Evolutionary conservation across 1,140 invertebrate species (phyloP), one percentile per base, ranked within the genome.

Genomic region (Drosophila ironensis): DNA sequence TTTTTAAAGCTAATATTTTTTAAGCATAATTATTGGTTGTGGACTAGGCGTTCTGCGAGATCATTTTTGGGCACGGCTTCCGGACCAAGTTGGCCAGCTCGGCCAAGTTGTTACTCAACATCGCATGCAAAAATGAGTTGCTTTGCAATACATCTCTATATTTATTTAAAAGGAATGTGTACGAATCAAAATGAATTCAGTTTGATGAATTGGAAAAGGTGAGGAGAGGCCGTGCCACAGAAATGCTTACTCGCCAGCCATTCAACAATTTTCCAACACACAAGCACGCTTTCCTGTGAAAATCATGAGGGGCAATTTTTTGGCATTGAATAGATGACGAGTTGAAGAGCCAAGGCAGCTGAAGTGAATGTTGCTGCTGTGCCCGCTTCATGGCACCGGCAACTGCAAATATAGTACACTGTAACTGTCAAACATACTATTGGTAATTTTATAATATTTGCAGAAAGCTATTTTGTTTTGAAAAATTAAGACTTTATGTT

Each of bases 1-100:
- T 84, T 82, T 82, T 82, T 78, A 69, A 78, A 84, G 78, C 70
- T 67, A 52, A 84, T 84, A 82, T 82, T 82, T 82, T 84, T 82
- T 77, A 61, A 59, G 67, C 61, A 81, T 76, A 81, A 81, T 81
- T 82, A 81, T 57, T 54, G 54, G 46, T 56, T 57, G 48, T 8
- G 27, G 24, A 25, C 38, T 48, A 16, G 30, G 20, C 44, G 54
- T 78, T 77, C 73, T 76, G 72, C 27, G 25, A 37, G 54, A 51
- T 66, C 48, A n/a, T n/a, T 71, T 68, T 81, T 81, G 77, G 77
- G 77, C 60, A 76, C 72, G 77, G 76, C 47, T 81, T 81, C 76
- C 76, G 67, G 77, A 41, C 59, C 51, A 66, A 22, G 45, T 28
- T 76, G 75, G 72, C 72, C 61, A 61, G 11, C 47, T 28, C 28